A percentile compares a stretch with the other conserved stretches of the same genome.
These are phyloP conservation scores for Pontoporia blainvillei DNA, from an alignment of 2,113 vertebrate genomes.

Conservation along the genomic window DNA sequence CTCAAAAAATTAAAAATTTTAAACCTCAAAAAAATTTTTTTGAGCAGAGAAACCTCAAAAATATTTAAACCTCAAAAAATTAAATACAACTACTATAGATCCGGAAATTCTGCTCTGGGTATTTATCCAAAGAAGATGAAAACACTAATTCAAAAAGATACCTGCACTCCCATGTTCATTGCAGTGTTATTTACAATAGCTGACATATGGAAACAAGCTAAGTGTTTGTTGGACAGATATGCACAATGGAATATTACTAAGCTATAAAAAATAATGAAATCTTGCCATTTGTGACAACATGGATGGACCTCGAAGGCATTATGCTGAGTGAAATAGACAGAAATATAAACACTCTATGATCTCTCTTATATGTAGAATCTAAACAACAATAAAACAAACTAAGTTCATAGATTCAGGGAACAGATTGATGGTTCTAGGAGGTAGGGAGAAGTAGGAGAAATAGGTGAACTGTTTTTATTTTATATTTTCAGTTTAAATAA, in stretches of 20 bases:
- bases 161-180: rapidly evolving
- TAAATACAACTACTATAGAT: neutral
- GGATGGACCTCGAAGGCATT: neutral
- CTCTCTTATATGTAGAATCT: neutral
- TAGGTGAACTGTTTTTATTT: neutral
- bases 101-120: neutral
- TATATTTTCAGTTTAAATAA: neutral
- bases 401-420: neutral
- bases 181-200: neutral
- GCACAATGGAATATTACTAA: neutral
- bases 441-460: neutral
- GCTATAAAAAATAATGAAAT: neutral
- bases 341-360: neutral
- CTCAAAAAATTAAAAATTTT: neutral
- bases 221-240: neutral
- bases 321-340: neutral
- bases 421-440: neutral
- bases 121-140: neutral
- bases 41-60: neutral
- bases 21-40: neutral
- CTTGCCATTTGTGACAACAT: neutral
- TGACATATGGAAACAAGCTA: neutral
- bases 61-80: neutral
- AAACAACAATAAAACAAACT: neutral
- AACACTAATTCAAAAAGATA: neutral